Evolutionary conservation across 1,140 invertebrate genomes (phyloP), one percentile per base, ranked within the genome.

Genomic region (Sycophaga agraensis): DNA sequence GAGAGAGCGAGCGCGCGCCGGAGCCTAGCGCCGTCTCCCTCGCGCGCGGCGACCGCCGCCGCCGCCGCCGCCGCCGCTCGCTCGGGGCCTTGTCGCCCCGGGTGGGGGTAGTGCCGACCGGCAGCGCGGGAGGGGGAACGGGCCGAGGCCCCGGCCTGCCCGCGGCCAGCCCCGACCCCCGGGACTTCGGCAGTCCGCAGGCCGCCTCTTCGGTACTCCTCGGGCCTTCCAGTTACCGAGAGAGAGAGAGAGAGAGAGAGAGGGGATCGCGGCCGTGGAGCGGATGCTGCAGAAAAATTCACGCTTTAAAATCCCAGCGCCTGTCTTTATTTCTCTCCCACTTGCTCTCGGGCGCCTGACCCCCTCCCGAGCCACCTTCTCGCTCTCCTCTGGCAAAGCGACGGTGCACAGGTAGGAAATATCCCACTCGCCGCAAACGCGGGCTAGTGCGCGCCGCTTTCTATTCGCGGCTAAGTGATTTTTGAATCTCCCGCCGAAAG

Each of bases 231-330:
- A 17, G 31, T 48, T 48, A 11, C 21, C 37, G 34, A 54, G 49
- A 48, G 43, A 48, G 48, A 37, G 21, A 19, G 55, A 17, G 17
- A 45, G 31, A 46, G 22, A 21, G 31, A 42, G 39, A 50, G 51
- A 42, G 46, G 2, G 12, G 19, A 40, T 22, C 21, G 19, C 22
- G 37, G 49, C 31, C n/a, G n/a, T n/a, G n/a, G 59, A 61, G 45
- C 42, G 56, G 62, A 64, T 59, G 62, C 55, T 64, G 56, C 55
- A 39, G 56, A 54, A 64, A 64, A 51, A 58, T 58, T 50, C 24
- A 31, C n/a, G 48, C 58, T 53, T 60, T 60, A 45, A 56, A 56
- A 50, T 59, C 17, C 46, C 54, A 24, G 22, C 46, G 19, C 19
- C 17, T 53, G 54, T 53, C 49, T 45, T 16, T 51, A 17, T 17